phyloP scores from a whole-genome alignment of 2,113 vertebrate genomes.

The Gobiocypris rarus region DNA sequence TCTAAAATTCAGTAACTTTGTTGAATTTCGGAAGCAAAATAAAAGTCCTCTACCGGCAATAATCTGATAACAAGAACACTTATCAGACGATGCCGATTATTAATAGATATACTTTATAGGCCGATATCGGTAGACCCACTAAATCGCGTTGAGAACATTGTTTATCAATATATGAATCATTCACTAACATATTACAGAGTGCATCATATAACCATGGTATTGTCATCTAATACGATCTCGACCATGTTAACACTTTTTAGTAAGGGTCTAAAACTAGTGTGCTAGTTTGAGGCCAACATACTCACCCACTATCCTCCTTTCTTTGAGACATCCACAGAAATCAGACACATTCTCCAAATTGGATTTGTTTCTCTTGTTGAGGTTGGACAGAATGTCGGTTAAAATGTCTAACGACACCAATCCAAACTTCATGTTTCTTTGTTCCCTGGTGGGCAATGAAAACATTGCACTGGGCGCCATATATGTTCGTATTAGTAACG shows the following conservation, averaged over 20 bases:
- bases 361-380: conserved; percentile 71
- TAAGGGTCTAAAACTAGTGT: no score
- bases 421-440: conserved; percentile 59
- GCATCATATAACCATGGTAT: not conserved
- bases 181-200: not conserved
- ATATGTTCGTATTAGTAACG: not conserved
- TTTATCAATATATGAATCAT: not conserved
- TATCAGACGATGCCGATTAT: not conserved
- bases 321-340: conserved; percentile 64
- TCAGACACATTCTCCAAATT: conserved; percentile 60
- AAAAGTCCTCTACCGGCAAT: not conserved
- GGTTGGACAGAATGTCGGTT: conserved; percentile 64
- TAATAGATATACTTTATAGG: not conserved
- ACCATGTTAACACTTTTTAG: no score
- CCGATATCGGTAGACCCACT: not conserved
- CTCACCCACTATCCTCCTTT: conserved; percentile 66
- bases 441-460: not conserved
- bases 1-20: no score
- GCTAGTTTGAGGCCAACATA: not conserved
- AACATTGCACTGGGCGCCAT: not conserved
- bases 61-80: no score
- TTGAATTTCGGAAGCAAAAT: not conserved
- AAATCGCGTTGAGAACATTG: not conserved
- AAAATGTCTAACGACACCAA: conserved; percentile 66
- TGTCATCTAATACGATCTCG: no score